Conservation (phyloP, 2,888 invertebrate species). For the Thera obeliscata region DNA sequence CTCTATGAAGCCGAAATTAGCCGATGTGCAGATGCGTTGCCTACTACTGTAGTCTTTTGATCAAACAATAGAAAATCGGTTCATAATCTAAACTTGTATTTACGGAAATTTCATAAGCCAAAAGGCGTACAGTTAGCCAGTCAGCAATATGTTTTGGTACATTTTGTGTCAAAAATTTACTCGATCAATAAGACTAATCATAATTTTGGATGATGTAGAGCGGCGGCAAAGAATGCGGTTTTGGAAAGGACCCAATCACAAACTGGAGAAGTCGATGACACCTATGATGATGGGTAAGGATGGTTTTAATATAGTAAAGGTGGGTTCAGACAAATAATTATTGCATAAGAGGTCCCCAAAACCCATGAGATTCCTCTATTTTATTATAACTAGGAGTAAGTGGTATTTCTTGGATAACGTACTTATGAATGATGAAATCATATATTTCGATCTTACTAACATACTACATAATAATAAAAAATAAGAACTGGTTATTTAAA, state of each 20-base stretch:
- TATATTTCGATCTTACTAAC: too few species aligned
- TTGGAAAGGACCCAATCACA: conserved; percentile 78
- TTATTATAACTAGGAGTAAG: too few species aligned
- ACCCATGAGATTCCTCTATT: too few species aligned
- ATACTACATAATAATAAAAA: too few species aligned
- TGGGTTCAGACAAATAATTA: too few species aligned
- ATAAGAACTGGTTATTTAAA: too few species aligned
- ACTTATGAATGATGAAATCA: too few species aligned
- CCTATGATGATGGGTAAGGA: conserved; percentile 86
- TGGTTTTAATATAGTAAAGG: neutral
- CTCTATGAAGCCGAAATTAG: too few species aligned
- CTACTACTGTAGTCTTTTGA: too few species aligned
- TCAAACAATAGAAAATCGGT: neutral
- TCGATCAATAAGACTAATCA: neutral
- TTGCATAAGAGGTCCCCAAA: too few species aligned
- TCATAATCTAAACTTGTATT: neutral
- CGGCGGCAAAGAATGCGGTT: conserved; percentile 86
- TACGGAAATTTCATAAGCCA: neutral
- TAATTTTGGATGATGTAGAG: conserved; percentile 49
- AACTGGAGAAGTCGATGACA: conserved; percentile 82
- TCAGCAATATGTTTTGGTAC: conserved; percentile 16
- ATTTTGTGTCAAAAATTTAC: conserved; percentile 1
- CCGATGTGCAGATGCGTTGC: too few species aligned
- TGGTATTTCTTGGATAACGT: too few species aligned
- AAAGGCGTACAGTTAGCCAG: neutral